Percentiles rank a stretch among this genome's conserved stretches.
These are phyloP conservation scores for Neodiprion pinetum DNA, from an alignment of 1,140 invertebrate genomes.

Conservation along the genomic window DNA sequence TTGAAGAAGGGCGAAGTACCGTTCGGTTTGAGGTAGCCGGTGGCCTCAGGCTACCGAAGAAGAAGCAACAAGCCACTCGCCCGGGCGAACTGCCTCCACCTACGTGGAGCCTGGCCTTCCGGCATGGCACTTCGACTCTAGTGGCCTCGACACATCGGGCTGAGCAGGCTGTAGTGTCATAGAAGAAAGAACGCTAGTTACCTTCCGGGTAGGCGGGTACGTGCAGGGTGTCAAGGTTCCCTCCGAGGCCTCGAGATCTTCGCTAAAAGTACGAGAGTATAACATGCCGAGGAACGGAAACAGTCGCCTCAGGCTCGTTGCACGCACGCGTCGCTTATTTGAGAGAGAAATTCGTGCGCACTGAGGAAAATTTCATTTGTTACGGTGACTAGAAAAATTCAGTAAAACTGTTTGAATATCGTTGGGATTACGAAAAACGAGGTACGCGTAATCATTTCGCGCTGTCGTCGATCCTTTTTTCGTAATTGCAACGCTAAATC, in stretches of 20 bases:
- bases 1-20: too few relatives aligned
- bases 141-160: slow-evolving; percentile 47
- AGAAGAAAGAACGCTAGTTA: slow-evolving; percentile 57
- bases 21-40: not conserved
- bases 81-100: slow-evolving; percentile 32
- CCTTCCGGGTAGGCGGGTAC: not conserved
- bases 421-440: too few relatives aligned
- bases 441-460: too few relatives aligned
- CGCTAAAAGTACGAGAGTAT: not conserved
- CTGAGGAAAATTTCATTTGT: slow-evolving; percentile 6
- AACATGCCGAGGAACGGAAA: too few relatives aligned
- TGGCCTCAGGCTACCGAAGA: slow-evolving; percentile 47
- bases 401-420: too few relatives aligned
- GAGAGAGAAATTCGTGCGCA: not conserved
- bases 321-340: not conserved
- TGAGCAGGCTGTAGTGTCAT: slow-evolving; percentile 50
- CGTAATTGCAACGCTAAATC: too few relatives aligned
- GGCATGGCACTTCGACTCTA: slow-evolving; percentile 50
- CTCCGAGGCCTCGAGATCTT: slow-evolving; percentile 26
- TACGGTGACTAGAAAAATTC: too few relatives aligned
- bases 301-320: not conserved
- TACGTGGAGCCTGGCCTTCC: slow-evolving; percentile 53
- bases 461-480: too few relatives aligned
- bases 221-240: slow-evolving; percentile 25
- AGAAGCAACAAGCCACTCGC: slow-evolving; percentile 56